These are phyloP conservation scores for Drosophila demipolita DNA, from an alignment of 2,888 invertebrate genomes.

Conservation along the genomic window DNA sequence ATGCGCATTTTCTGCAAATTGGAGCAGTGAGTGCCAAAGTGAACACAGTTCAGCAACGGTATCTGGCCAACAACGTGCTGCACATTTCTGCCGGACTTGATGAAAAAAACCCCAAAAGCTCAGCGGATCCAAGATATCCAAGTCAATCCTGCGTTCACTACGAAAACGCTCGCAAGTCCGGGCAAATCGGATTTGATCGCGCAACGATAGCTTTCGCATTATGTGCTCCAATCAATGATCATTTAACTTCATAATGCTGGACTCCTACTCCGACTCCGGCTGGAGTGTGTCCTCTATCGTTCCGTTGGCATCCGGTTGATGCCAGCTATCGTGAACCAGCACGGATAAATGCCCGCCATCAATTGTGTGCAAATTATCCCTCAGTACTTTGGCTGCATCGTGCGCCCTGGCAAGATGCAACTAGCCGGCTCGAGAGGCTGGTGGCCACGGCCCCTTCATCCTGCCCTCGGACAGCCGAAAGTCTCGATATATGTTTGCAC, in stretches of 20 bases:
- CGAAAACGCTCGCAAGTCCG: slow-evolving; percentile 35
- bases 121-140: slow-evolving; percentile 29
- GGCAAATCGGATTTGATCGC: slow-evolving; percentile 47
- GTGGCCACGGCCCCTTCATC: background rate
- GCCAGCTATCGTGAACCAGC: slow-evolving; percentile 35
- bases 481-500: slow-evolving; percentile 34
- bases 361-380: slow-evolving; percentile 23
- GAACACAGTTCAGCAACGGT: slow-evolving; percentile 22
- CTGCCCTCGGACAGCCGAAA: slow-evolving; percentile 25
- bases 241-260: slow-evolving; percentile 16
- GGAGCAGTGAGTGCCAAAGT: slow-evolving; percentile 33
- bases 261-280: background rate
- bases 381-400: slow-evolving; percentile 36
- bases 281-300: no score
- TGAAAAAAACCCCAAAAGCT: slow-evolving; percentile 47
- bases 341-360: slow-evolving; percentile 18
- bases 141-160: slow-evolving; percentile 6
- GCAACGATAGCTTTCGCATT: slow-evolving; percentile 19
- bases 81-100: slow-evolving; percentile 25
- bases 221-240: slow-evolving; percentile 43
- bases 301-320: slow-evolving; percentile 45
- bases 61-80: slow-evolving; percentile 25
- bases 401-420: slow-evolving; percentile 24
- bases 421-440: slow-evolving; percentile 14
- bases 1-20: slow-evolving; percentile 26